Percentiles rank a stretch among this genome's conserved stretches.
These are phyloP conservation scores for Mandrillus leucophaeus DNA, from an alignment of 2,113 vertebrate species.

Conservation along the genomic window DNA sequence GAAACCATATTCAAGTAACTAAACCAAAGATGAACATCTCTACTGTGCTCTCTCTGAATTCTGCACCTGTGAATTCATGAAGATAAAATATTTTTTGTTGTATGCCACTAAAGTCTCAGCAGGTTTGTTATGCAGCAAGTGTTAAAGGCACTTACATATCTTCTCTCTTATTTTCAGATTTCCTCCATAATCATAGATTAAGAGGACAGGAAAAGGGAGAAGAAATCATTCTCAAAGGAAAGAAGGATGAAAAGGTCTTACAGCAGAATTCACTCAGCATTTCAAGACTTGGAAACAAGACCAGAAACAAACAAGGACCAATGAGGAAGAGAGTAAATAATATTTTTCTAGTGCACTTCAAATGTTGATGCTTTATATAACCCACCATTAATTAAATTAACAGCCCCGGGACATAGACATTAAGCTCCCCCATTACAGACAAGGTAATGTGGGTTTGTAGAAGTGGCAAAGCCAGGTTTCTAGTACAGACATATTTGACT, in stretches of 20 bases:
- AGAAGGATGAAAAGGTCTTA: neutral
- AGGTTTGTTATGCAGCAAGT: neutral
- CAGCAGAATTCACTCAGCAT: neutral
- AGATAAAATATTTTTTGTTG: neutral
- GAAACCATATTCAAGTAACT: neutral
- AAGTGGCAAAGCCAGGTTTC: neutral
- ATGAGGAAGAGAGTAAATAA: neutral
- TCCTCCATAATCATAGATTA: neutral
- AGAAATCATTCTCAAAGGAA: neutral
- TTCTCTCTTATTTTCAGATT: neutral
- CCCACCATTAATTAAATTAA: neutral
- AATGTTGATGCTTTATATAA: neutral
- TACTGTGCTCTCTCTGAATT: neutral
- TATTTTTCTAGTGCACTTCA: neutral
- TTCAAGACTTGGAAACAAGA: neutral
- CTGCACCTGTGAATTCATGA: neutral
- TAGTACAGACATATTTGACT: neutral
- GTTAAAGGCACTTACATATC: neutral
- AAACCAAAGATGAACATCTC: neutral
- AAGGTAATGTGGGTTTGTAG: neutral
- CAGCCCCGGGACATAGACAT: neutral
- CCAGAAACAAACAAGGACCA: neutral
- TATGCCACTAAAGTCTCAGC: neutral
- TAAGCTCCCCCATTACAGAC: neutral
- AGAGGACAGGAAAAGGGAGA: neutral